A percentile compares a stretch with the other conserved stretches of the same genome.
phyloP scores from a whole-genome alignment of 2,113 vertebrate species.

The Haemorhous mexicanus region DNA sequence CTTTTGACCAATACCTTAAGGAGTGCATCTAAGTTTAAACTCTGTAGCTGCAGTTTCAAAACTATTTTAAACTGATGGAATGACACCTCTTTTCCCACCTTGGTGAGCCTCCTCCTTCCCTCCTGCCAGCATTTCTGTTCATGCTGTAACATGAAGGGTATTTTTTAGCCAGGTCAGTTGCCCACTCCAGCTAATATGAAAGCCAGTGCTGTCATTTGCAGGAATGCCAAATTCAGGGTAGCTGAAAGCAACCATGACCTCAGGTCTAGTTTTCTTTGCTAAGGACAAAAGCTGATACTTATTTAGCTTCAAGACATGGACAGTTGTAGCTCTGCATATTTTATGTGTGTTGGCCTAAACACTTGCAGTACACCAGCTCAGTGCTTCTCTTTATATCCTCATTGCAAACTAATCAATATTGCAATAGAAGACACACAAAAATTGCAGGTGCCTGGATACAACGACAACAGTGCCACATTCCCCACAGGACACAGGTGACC shows the following conservation, averaged over 20 bases:
- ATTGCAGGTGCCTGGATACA: not conserved
- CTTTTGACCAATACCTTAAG: not conserved
- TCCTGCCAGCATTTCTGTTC: not conserved
- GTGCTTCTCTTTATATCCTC: not conserved
- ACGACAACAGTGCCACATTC: not conserved
- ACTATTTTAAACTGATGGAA: not conserved
- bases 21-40: not conserved
- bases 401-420: not conserved
- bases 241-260: not conserved
- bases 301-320: not conserved
- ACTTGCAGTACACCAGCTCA: not conserved
- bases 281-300: not conserved
- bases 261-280: not conserved
- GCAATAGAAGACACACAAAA: not conserved
- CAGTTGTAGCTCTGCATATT: not conserved
- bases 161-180: not conserved
- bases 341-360: not conserved
- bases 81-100: not conserved
- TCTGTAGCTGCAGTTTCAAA: not conserved
- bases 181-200: not conserved
- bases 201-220: not conserved
- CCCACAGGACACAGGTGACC: rapidly evolving
- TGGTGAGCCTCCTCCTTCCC: not conserved
- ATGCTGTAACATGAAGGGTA: not conserved
- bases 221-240: not conserved